Percentiles rank a stretch among this genome's conserved stretches.
These are phyloP conservation scores for Sitobion miscanthi DNA, from an alignment of 1,140 invertebrate genomes.

Conservation along the genomic window DNA sequence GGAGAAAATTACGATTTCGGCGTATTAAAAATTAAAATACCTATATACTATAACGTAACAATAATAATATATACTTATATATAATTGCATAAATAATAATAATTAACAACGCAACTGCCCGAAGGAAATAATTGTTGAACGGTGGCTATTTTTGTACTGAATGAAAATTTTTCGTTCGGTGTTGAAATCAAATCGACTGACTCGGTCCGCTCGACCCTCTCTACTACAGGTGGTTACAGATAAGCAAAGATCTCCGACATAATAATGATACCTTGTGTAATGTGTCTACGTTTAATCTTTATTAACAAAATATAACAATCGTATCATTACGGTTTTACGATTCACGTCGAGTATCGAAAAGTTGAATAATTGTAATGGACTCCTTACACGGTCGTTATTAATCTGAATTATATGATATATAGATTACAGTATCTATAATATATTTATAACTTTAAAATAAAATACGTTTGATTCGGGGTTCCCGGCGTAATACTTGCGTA, in stretches of 20 bases:
- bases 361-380: neutral
- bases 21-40: neutral
- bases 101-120: neutral
- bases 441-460: neutral
- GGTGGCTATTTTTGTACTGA: slow-evolving; percentile 41
- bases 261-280: neutral
- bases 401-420: neutral
- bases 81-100: neutral
- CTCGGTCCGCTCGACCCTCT: neutral
- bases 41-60: neutral
- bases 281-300: neutral
- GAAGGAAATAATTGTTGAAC: neutral
- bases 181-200: neutral
- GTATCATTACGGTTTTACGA: neutral
- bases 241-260: slow-evolving; percentile 2
- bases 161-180: neutral
- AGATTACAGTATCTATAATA: neutral
- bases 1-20: slow-evolving; percentile 6
- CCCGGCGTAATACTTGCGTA: neutral
- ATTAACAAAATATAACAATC: neutral
- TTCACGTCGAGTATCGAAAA: neutral
- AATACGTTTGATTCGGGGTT: neutral
- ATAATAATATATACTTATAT: neutral
- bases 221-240: neutral
- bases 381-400: slow-evolving; percentile 19